phyloP scores from a whole-genome alignment of 2,113 vertebrate species.

The Limanda limanda region DNA sequence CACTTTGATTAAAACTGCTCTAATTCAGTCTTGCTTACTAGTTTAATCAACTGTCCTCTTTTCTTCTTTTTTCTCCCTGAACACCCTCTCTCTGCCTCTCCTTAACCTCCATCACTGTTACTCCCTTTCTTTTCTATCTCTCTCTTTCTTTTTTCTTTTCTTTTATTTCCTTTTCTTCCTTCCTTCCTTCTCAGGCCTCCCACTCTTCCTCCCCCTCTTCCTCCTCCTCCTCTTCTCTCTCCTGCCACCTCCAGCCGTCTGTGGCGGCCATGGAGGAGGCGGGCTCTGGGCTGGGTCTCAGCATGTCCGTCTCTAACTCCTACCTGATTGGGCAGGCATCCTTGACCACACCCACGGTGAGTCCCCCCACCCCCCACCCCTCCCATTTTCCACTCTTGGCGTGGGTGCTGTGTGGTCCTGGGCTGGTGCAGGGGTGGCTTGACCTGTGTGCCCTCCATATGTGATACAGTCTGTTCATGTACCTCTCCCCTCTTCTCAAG shows the following conservation, averaged over 20 bases:
- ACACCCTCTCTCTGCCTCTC: conserved; percentile 13
- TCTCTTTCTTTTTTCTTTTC: conserved; percentile 33
- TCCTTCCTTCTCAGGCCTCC: conserved; percentile 86
- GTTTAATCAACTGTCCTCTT: conserved; percentile 60
- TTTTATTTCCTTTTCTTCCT: background rate
- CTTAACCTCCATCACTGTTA: conserved; percentile 4
- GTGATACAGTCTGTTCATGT: conserved; percentile 36
- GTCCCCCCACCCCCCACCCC: conserved; percentile 66
- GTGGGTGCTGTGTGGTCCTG: conserved; percentile 64
- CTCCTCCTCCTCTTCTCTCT: conserved; percentile 91
- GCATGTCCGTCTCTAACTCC: conserved; percentile 98
- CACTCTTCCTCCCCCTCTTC: conserved; percentile 93
- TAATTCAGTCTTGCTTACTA: conserved; percentile 65
- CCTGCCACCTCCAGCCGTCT: conserved; percentile 90
- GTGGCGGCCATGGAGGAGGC: conserved; percentile 91
- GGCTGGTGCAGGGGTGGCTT: conserved; percentile 44
- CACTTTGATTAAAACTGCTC: conserved; percentile 65
- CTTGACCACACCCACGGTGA: conserved; percentile 96
- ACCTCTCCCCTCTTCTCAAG: background rate
- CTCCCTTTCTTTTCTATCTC: conserved; percentile 25
- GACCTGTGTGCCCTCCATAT: conserved; percentile 49
- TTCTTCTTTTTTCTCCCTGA: conserved; percentile 35
- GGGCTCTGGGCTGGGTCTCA: conserved; percentile 92
- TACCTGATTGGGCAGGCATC: conserved; percentile 96
- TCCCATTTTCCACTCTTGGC: conserved; percentile 24